Base-by-base conservation (phyloP, 2,888 invertebrate species). In the Papilio elwesi region DNA sequence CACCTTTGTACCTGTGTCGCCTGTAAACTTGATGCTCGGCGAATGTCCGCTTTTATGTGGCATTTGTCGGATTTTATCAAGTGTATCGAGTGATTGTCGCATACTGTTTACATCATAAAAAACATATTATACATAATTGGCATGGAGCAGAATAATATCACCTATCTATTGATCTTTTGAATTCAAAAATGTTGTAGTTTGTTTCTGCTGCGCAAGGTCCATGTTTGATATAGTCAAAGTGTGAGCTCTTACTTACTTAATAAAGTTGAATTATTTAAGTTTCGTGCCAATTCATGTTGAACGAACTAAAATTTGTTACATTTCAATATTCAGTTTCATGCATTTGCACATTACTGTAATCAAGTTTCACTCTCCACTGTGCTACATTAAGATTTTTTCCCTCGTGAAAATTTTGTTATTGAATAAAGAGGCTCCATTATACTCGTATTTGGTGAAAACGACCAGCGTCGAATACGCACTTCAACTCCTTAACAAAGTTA, bases 391-490 rank as follows among this genome's bases (percentile, higher is more conserved):
- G 64, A 64, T 55, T 36, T 51, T 63, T 72, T 68, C 52, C 26
- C 53, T 38, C 64, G 36, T 9, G 53, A 52, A 73, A 68, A 68
- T 73, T 64, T 67, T 48, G 43, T 73, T 72, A 72, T 72, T 64
- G 63, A 73, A 73, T 73, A 73, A 55, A 68, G 55, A 68, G 55
- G 68, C 64, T 68, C 72, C 68, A 64, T 73, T 73, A 73, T 73
- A 49, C 52, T 53, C 71, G 52, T 51, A 73, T 48, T 55, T 55
- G 48, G 53, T 64, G 68, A 38, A 64, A 49, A 68, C 68, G 48
- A 64, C 64, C 64, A 51, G 66, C 68, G 26, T 57, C 59, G 68
- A 49, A 48, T 68, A 68, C 55, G 55, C 68, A 68, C 64, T 73
- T 47, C 68, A 72, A 72, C 63, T 68, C 55, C 9, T 55, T 73